Evolutionary conservation across 2,797 vertebrate species (phyloP), one percentile per base, ranked within the genome.

Genomic region (Champsocephalus esox): DNA sequence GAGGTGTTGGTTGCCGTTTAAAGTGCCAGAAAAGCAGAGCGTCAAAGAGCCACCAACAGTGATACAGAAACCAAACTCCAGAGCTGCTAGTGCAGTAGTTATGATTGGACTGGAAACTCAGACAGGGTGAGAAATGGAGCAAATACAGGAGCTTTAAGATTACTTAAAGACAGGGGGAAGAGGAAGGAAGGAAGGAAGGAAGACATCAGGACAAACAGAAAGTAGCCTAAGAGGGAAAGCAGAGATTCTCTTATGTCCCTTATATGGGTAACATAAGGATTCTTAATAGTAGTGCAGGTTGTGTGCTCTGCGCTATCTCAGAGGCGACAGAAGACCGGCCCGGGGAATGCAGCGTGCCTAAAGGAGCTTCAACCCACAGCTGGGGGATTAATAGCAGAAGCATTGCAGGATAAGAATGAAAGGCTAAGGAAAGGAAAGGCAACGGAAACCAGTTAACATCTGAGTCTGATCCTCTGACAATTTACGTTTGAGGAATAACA

Each of bases 201-300:
- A 73, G 60, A 63, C 70, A 70, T 16, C 21, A 59, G 71, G 21
- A 60, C 67, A 68, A 67, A 49, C 61, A 73, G 45, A 69, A 82
- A 74, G 71, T 60, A 59, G 63, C 77, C 65, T 24, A 24, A 70
- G 83, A 88, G 68, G 56, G 73, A 75, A 84, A 85, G 80, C 81
- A 79, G 80, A 84, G 71, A 57, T 81, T 76, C 67, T 62, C 55
- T 85, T 81, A 77, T 76, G 86, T 85, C 60, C 59, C 85, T 91
- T 89, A 92, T 92, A 88, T 88, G 82, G 66, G 74, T 54, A 88
- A 83, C 86, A 87, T 82, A 69, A 92, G 82, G 83, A 91, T 82
- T 90, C 82, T 87, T 87, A 89, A 88, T 81, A 82, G 78, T 61
- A 64, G 80, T 73, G 79, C 78, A 86, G 79, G 80, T 91, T 89